phyloP scores from a whole-genome alignment of 2,888 invertebrate genomes.

The Hymenopus coronatus region DNA sequence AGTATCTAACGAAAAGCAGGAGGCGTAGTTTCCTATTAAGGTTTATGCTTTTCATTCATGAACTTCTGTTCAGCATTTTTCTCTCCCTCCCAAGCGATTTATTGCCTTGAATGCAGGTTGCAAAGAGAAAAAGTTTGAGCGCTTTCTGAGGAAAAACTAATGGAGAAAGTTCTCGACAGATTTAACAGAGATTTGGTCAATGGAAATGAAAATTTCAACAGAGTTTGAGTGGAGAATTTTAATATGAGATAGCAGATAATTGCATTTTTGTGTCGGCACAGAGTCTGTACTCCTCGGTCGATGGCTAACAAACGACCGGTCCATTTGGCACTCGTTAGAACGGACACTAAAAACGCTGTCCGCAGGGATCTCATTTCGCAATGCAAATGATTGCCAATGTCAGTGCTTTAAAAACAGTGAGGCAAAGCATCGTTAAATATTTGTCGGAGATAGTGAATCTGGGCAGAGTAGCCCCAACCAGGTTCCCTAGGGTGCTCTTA shows the following conservation, averaged over 20 bases:
- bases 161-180: not conserved
- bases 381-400: not conserved
- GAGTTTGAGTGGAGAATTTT: not conserved
- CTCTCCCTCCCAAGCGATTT: not conserved
- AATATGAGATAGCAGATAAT: not conserved
- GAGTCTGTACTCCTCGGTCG: not conserved
- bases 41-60: not conserved
- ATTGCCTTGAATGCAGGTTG: not conserved
- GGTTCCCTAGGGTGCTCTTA: too few relatives aligned
- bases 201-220: not conserved
- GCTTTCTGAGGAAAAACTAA: not conserved
- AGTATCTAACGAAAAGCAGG: too few relatives aligned
- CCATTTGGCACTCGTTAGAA: not conserved
- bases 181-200: not conserved
- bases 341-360: not conserved
- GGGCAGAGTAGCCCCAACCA: too few relatives aligned
- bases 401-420: not conserved
- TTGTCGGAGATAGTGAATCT: not conserved
- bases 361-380: not conserved
- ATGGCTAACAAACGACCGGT: not conserved
- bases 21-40: not conserved
- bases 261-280: not conserved
- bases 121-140: not conserved
- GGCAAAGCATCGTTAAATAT: not conserved
- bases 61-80: not conserved